Evolutionary conservation across 2,113 vertebrate species (phyloP), one percentile per base, ranked within the genome.

Genomic region (Aptenodytes patagonicus): DNA sequence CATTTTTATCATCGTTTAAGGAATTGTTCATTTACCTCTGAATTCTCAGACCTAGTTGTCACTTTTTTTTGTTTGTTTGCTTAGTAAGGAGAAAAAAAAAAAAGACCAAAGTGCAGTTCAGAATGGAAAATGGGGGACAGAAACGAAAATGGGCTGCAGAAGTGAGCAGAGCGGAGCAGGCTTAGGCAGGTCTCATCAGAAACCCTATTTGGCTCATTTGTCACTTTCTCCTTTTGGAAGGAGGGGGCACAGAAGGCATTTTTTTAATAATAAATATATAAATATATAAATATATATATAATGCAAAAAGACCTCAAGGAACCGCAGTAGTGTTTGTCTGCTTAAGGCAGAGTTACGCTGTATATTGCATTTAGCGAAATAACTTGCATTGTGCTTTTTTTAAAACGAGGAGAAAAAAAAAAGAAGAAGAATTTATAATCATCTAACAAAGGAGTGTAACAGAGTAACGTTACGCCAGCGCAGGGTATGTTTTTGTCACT

Each of bases 401-500:
- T 25, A 34, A 47, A 47, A 44, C 15, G 73, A 58, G n/a, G 29
- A 20, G 49, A 20, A 32, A 26, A 85, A 26, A 85, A 55, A 32
- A 51, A 55, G 68, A 36, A 55, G 68, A 36, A 46, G 26, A 44
- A 19, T 42, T 94, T 64, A 28, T 61, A 25, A 49, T 61, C 65
- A 1, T 38, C 55, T 77, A 36, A 71, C 71, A 72, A 18, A 55
- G 73, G 87, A 88, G 65, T 11, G 62, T 7, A 5, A 72, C 72
- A 32, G n/a, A 51, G 58, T 47, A 19, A 72, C 9, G 40, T 86
- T 73, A 60, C 31, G 26, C 76, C 49, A 42, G 76, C 21, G 29
- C 47, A 62, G 85, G 83, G 49, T n/a, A 28, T 75, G 85, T 28
- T 51, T 85, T 80, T 77, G 88, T 86, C 90, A 97, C 94, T 95